Base-by-base conservation (phyloP, 1,140 invertebrate genomes). In the Chironomus tepperi region DNA sequence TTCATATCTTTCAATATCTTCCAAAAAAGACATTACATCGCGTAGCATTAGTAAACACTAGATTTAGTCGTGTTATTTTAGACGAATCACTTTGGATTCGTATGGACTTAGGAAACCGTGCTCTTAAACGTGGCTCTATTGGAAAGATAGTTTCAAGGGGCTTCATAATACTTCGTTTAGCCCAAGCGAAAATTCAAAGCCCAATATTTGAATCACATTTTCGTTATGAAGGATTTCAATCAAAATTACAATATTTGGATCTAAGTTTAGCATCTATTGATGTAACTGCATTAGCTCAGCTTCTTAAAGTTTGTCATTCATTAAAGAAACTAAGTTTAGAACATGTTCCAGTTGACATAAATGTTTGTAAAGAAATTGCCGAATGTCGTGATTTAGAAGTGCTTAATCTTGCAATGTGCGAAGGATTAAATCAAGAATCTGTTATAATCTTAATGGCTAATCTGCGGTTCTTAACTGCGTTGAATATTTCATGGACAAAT, bases 61-160 rank as follows among this genome's bases (percentile, higher is more conserved):
- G 90, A 84, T 93, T 82, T 77, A 79, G 89, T 79, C 84, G 89
- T 78, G 85, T 95, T 76, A 87, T 89, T 19, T 88, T 88, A 72
- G 93, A 96, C 81, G 93, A 95, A 77, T 89, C 88, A 2, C 82
- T 97, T 5, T 97, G 94, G 94, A 88, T 88, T 57, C 85, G 93
- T 74, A 83, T 96, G 76, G 93, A 96, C 84, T 83, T 95, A 8
- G 89, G 90, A 34, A 85, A 87, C 77, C 90, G 88, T 78, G 85
- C 87, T 1, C 79, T 96, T 10, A 79, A 84, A 21, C 84, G 87
- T 19, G 88, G 88, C 16, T 87, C 89, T 0, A 79, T 96, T 6
- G 90, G 89, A 6, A 85, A 87, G 74, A 87, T 96, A 75, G 75
- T 95, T 19, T 85, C 86, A 19, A 84, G 91, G 76, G 92, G 93